A percentile compares a stretch with the other conserved stretches of the same genome.
These are phyloP conservation scores for Monopterus albus DNA, from an alignment of 2,113 vertebrate species.

Conservation along the genomic window DNA sequence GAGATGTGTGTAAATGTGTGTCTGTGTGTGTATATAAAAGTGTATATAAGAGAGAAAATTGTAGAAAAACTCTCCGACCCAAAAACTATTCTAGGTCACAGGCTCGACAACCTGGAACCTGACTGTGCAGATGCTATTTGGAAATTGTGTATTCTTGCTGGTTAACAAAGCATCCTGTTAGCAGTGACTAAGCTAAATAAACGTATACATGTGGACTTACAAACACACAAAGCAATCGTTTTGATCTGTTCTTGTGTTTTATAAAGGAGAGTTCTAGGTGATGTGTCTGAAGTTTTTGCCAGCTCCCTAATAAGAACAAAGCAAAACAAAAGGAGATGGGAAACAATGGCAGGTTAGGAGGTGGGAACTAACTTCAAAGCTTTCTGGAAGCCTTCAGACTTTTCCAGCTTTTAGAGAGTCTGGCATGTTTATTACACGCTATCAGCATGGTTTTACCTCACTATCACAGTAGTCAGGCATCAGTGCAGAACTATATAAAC, in stretches of 20 bases:
- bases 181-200: slow-evolving; percentile 25
- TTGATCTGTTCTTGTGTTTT: slow-evolving; percentile 30
- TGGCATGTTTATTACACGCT: slow-evolving; percentile 49
- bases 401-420: slow-evolving; percentile 41
- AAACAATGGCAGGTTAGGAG: slow-evolving; percentile 37
- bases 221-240: background rate
- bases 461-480: slow-evolving; percentile 5
- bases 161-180: slow-evolving; percentile 26
- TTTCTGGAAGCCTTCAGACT: slow-evolving; percentile 40
- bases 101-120: slow-evolving; percentile 26
- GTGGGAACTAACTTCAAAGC: slow-evolving; percentile 64
- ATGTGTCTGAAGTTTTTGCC: slow-evolving; percentile 43
- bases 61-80: slow-evolving; percentile 42
- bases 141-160: background rate
- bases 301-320: slow-evolving; percentile 61
- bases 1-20: background rate
- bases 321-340: slow-evolving; percentile 46
- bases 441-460: slow-evolving; percentile 45
- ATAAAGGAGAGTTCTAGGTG: background rate
- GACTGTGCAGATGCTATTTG: slow-evolving; percentile 18
- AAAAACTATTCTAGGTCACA: slow-evolving; percentile 61
- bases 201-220: background rate
- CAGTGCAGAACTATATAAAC: background rate
- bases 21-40: background rate
- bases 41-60: background rate